Base-by-base conservation (phyloP, 2,888 invertebrate genomes). In the Creontiades dilutus region DNA sequence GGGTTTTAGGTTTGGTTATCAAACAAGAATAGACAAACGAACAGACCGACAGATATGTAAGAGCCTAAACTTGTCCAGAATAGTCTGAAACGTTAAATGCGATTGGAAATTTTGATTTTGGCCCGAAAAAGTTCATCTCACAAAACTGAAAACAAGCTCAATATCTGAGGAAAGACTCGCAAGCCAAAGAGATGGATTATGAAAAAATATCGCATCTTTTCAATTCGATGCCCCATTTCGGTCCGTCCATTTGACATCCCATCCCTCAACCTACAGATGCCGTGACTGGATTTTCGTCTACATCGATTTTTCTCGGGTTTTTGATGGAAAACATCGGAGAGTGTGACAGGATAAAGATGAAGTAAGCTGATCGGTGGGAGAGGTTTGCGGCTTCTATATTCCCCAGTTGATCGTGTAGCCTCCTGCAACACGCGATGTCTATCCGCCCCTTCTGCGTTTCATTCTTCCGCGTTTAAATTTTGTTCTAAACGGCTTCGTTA, bases 331-430 rank as follows among this genome's bases (percentile, higher is more conserved):
- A 46, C 3, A 46, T 14, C 28, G 16, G 16, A 76, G 37, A 78
- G 28, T 78, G 46, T 78, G 78, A 78, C 78, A 78, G 78, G 78
- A 47, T 46, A 37, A 12, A 78, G 68, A 61, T 61, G 61, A 61
- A 19, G 19, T 61, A 12, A 27, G 27, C n/a, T 23, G 68, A 68
- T 68, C 68, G 68, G 23, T 4, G 23, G 12, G 68, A 0, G 9
- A 23, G 68, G 68, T 12, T 19, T 13, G 68, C 68, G 68, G 68
- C 23, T 61, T 61, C n/a, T 9, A n/a, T 61, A 68, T 68, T 68
- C 68, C 68, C 68, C 68, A 68, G 68, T 23, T 23, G 68, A 68
- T 68, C 68, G 68, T 61, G 61, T 61, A 12, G 13, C 23, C 23
- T 12, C 68, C 27, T n/a, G 7, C 68, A 23, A 4, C 68, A 68